Evolutionary conservation across 2,113 vertebrate species (phyloP), one percentile per base, ranked within the genome.

Genomic region (Noctilio leporinus): DNA sequence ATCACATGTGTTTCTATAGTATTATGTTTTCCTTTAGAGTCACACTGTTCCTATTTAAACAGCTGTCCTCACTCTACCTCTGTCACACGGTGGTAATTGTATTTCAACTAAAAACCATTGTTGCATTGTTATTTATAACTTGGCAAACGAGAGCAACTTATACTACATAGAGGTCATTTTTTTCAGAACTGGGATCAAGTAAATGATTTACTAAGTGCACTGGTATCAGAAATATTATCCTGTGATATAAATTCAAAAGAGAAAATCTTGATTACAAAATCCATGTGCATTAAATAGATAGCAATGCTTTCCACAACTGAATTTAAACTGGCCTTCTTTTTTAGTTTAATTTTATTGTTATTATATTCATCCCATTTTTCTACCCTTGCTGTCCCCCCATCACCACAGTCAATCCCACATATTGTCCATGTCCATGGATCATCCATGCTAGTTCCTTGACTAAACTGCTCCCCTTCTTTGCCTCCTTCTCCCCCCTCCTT

Each of bases 111-210:
- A 96, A 96, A 97, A 91, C 72, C 62, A 75, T 72, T 94, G 35
- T 92, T 95, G 55, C 57, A 0, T 91, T 97, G 96, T 86, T 89
- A 95, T 96, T 72, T 93, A 95, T 96, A 97, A 87, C 73, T 64
- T 97, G 59, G 43, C 82, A 88, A 82, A 87, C 49, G 77, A 95
- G 8, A 55, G 51, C 75, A 93, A 78, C 51, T 97, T 92, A 90
- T 94, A 98, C 84, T 92, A 96, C 88, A 92, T 7, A 91, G 83
- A 97, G 57, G 49, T 67, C 86, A 35, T 7, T 82, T 97, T 97
- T 98, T 98, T 95, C 72, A 96, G 96, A 98, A 95, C 94, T 47
- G 87, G 73, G 95, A 97, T 97, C 69, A 95, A 94, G 97, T 97
- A 97, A 97, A 95, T 96, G 97, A 97, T 97, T 97, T 97, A 76